phyloP scores from a whole-genome alignment of 2,888 invertebrate species.

The Ommatoiulus sabulosus region DNA sequence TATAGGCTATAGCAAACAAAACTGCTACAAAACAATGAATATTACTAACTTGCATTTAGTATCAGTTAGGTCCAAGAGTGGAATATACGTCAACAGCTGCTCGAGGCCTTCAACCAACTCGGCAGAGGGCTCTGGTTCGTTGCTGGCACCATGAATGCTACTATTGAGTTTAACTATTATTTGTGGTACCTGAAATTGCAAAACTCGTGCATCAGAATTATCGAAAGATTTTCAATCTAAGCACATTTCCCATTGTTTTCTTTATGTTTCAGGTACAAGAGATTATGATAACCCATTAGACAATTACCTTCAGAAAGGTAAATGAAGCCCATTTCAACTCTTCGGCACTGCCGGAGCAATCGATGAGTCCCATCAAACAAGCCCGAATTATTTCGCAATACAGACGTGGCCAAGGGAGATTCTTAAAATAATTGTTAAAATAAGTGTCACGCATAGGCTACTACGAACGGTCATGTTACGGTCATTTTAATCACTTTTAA shows the following conservation, averaged over 20 bases:
- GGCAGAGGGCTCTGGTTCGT: slow-evolving; percentile 74
- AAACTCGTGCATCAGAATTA: background rate
- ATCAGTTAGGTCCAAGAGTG: slow-evolving; percentile 89
- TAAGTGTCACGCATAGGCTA: background rate
- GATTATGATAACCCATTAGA: background rate
- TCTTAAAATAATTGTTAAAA: slow-evolving; percentile 64
- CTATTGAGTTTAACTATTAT: slow-evolving; percentile 62
- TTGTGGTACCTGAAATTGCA: slow-evolving; percentile 60
- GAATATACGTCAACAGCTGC: slow-evolving; percentile 83
- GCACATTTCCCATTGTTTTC: background rate
- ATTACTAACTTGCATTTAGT: slow-evolving; percentile 77
- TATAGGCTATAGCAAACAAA: background rate
- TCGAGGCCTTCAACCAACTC: slow-evolving; percentile 88
- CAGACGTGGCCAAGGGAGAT: slow-evolving; percentile 81
- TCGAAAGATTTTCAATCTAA: background rate
- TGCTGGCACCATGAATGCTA: slow-evolving; percentile 50
- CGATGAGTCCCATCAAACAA: slow-evolving; percentile 89
- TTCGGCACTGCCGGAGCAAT: slow-evolving; percentile 83
- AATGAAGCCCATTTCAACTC: slow-evolving; percentile 95
- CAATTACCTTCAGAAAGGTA: slow-evolving; percentile 86
- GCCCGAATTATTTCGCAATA: slow-evolving; percentile 91
- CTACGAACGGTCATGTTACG: background rate
- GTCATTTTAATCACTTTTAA: slow-evolving; percentile 75
- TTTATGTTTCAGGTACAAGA: background rate
- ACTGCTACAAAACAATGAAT: background rate